Evolutionary conservation across 2,113 vertebrate species (phyloP).

Genomic region (Rhynchomys soricoides): DNA sequence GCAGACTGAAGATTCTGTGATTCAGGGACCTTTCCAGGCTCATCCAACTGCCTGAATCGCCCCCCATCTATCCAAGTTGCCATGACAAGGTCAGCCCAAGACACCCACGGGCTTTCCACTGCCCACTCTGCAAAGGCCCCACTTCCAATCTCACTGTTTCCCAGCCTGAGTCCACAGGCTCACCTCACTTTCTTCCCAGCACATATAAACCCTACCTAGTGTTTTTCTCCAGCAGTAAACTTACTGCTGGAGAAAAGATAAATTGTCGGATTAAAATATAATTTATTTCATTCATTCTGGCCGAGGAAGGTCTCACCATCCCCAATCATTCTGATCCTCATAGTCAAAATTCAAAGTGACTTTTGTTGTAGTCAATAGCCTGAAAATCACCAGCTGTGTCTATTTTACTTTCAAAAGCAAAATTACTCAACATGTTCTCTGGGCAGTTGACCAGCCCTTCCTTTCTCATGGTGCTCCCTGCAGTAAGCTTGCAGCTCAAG

Average conservation of each 20-base stretch:
- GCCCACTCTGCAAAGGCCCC: no score
- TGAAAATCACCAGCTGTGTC: slow-evolving; percentile 12
- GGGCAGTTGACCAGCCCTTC: slow-evolving; percentile 7
- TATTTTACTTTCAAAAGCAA: slow-evolving; percentile 31
- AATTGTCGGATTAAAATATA: neutral
- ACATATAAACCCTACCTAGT: neutral
- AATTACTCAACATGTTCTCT: neutral
- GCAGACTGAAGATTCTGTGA: neutral
- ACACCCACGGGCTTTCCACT: neutral
- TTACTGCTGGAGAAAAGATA: neutral
- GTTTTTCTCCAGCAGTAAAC: neutral
- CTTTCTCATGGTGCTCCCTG: neutral
- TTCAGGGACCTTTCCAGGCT: neutral
- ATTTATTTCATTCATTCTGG: neutral
- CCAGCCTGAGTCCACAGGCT: neutral
- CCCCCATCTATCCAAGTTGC: slow-evolving; percentile 14
- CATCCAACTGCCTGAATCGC: neutral
- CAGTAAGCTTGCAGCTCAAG: neutral
- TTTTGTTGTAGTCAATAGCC: neutral
- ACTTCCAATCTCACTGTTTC: neutral
- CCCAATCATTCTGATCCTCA: neutral
- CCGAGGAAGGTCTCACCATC: neutral
- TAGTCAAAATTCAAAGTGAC: slow-evolving; percentile 43
- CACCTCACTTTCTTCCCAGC: neutral
- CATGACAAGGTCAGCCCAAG: neutral